These are phyloP conservation scores for Volucella inanis DNA, from an alignment of 2,888 invertebrate species.

Conservation along the genomic window DNA sequence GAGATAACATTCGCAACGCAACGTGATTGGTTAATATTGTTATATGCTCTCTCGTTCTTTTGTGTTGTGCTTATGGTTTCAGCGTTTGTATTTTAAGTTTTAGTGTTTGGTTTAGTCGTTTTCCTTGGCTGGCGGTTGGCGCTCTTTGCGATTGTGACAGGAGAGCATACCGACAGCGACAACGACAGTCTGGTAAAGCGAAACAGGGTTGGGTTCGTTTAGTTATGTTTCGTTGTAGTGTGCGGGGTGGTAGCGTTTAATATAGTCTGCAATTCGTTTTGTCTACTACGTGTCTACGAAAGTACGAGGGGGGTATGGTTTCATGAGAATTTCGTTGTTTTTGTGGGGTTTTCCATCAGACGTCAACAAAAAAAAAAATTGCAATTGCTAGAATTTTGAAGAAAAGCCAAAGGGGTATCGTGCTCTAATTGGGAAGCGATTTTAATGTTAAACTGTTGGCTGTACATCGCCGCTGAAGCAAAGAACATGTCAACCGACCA, in stretches of 20 bases:
- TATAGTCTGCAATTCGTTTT: too few species aligned
- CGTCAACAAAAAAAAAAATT: background rate
- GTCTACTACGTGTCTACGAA: background rate
- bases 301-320: background rate
- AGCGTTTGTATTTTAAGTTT: background rate
- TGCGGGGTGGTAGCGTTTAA: too few species aligned
- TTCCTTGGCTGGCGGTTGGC: slow-evolving; percentile 38
- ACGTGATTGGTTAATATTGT: slow-evolving; percentile 49
- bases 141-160: background rate
- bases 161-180: too few species aligned
- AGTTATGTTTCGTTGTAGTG: background rate
- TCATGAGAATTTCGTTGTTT: slow-evolving; percentile 36
- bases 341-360: slow-evolving; percentile 35
- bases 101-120: slow-evolving; percentile 50
- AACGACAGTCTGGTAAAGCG: slow-evolving; percentile 4
- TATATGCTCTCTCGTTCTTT: slow-evolving; percentile 45
- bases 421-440: background rate
- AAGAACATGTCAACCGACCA: slow-evolving; percentile 15
- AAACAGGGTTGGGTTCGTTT: slow-evolving; percentile 41
- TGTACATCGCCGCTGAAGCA: slow-evolving; percentile 3
- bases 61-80: background rate
- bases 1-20: slow-evolving; percentile 31
- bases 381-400: too few species aligned
- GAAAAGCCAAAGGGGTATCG: background rate
- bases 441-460: background rate